Evolutionary conservation across 2,113 vertebrate species (phyloP).

Genomic region (Pachypanchax playfairii): DNA sequence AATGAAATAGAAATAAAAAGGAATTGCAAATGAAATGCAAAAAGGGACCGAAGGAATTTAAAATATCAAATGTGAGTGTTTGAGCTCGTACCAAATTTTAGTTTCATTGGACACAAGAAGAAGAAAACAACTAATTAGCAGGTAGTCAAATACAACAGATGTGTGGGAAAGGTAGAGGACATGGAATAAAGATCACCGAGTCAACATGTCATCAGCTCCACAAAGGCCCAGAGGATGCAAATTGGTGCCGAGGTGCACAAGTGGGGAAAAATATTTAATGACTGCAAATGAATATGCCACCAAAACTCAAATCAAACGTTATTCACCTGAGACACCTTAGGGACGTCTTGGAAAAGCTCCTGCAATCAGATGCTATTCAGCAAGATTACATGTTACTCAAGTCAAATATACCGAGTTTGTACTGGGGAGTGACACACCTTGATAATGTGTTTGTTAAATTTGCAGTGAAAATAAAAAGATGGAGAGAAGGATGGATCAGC

Average conservation of each 20-base stretch:
- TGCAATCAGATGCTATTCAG: conserved; percentile 67
- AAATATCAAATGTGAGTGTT: conserved; percentile 2
- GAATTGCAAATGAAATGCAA: not conserved
- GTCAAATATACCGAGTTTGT: conserved; percentile 55
- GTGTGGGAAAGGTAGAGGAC: not conserved
- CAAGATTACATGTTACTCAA: conserved; percentile 46
- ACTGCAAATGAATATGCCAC: conserved; percentile 50
- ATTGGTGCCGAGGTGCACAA: conserved; percentile 7
- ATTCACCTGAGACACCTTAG: conserved; percentile 48
- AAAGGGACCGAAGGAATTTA: conserved; percentile 12
- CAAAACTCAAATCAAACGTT: conserved; percentile 53
- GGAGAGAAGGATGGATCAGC: conserved; percentile 9
- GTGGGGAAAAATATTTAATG: conserved; percentile 41
- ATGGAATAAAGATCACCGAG: conserved; percentile 11
- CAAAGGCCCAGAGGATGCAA: conserved; percentile 28
- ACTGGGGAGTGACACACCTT: conserved; percentile 28
- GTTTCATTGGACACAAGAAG: conserved; percentile 11
- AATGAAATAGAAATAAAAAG: not conserved
- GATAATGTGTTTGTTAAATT: conserved; percentile 25
- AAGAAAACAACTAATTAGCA: conserved; percentile 37
- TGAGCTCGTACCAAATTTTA: conserved; percentile 20
- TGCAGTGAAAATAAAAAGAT: not conserved
- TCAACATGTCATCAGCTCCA: conserved; percentile 49
- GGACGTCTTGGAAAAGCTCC: conserved; percentile 5
- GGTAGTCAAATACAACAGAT: conserved; percentile 1